Evolutionary conservation across 2,888 invertebrate genomes (phyloP), one percentile per base, ranked within the genome.

Genomic region (Hypena proboscidalis): DNA sequence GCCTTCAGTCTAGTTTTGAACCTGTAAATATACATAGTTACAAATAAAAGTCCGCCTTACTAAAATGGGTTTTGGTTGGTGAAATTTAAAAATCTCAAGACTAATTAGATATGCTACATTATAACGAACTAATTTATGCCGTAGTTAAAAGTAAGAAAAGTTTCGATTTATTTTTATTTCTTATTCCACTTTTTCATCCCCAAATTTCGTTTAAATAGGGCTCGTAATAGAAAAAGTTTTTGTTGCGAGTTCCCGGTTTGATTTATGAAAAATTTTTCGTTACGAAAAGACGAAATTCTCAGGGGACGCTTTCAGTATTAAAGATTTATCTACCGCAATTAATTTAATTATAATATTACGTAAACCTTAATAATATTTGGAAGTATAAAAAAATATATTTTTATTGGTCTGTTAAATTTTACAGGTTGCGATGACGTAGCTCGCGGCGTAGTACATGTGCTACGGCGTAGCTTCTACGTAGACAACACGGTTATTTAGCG

Each of bases 251-350:
- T 36, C 35, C 26, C 29, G 25, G 49, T 44, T 45, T 65, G 65
- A 71, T 69, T 74, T 70, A 72, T 74, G 63, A 63, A 66, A 64
- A 65, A 67, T 50, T 53, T 43, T 35, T 36, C 47, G 46, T 44
- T 56, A 58, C 45, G 57, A 51, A 58, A 61, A 49, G 45, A 39
- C 22, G 47, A 49, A 29, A 51, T 46, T 49, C 47, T 42, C 38
- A n/a, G 30, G 31, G 34, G 35, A 55, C 57, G 42, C 48, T 58
- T 67, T 53, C 56, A 60, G 63, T 68, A 62, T 58, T 52, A 45
- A 58, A 64, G 49, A 51, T 58, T 63, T 46, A 58, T 63, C 32
- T 34, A 20, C 43, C 44, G 40, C 37, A 46, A 40, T 52, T 40
- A 23, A 25, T 53, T 50, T 55, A 35, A 61, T 48, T 42, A 31